Evolutionary conservation across 1,140 invertebrate genomes (phyloP), one percentile per base, ranked within the genome.

Genomic region (Drosophila sproati): DNA sequence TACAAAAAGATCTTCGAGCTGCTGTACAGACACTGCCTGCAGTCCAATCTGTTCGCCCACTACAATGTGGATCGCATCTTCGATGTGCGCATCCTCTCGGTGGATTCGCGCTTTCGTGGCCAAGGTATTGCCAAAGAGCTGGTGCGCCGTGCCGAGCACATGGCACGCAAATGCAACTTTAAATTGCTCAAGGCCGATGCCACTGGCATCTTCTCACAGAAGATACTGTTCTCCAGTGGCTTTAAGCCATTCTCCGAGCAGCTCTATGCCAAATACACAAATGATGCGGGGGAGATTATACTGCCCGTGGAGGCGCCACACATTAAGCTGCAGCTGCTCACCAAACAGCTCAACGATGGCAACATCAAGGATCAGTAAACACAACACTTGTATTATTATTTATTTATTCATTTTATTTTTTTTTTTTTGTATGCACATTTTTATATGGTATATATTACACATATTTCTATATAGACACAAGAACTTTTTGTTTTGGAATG

Each of bases 151-250:
- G 95, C 95, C 80, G 94, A 96, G 62, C 93, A 94, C 20, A 92
- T 95, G n/a, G 96, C 96, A 0, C 94, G 92, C 76, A 93, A 95
- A 68, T 92, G 94, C 66, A 95, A 94, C 32, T 97, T 96, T 79
- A 96, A 95, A 93, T 77, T 97, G 8, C 95, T 97, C 57, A 97
- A 97, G 91, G 95, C 95, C 20, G 96, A 97, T 80, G 96, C 96
- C 3, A 97, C 96, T 0, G 96, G 96, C 20, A 93, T 95, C 0
- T 97, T 94, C 80, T 97, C 96, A 0, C 96, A 97, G 82, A 96
- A 95, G 79, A 95, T 96, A 28, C 94, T 95, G 52, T 93, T 94
- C 81, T 95, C 94, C 28, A 92, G 95, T 10, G 96, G 96, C 0
- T 95, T 96, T 70, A 92, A 94, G 52, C 94, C 94, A 1, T 92